These are phyloP conservation scores for Ctenopoma kingsleyae DNA, from an alignment of 2,797 vertebrate genomes.

Conservation along the genomic window DNA sequence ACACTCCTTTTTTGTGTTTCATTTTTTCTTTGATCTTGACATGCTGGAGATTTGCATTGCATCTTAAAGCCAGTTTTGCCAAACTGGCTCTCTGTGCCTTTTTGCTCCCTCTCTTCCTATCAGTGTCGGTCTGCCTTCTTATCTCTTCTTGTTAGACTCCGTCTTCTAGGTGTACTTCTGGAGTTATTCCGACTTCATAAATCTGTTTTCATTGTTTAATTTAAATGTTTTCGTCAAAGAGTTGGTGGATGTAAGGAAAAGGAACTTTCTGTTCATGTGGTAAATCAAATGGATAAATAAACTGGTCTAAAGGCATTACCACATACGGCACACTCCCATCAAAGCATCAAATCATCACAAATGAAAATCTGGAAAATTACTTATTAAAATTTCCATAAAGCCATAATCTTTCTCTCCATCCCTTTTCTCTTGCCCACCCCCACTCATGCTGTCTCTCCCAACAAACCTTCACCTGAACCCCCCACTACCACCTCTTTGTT, in stretches of 20 bases:
- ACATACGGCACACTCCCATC: too few species aligned
- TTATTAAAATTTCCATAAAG: neutral
- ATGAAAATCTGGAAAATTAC: neutral
- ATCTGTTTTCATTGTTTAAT: conserved; percentile 17
- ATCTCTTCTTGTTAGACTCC: conserved; percentile 32
- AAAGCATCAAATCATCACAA: neutral
- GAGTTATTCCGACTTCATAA: conserved; percentile 5
- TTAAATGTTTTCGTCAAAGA: neutral
- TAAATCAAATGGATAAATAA: neutral
- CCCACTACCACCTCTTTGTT: neutral
- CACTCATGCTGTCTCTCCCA: conserved; percentile 8
- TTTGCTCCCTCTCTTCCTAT: neutral
- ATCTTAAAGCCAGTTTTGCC: conserved; percentile 44
- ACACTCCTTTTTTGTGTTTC: conserved; percentile 39
- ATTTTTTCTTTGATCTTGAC: conserved; percentile 55
- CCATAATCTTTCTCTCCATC: conserved; percentile 8
- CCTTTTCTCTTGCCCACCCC: neutral
- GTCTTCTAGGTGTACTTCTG: conserved; percentile 5
- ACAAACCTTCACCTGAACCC: conserved; percentile 32
- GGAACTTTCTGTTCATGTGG: neutral
- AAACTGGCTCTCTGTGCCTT: neutral
- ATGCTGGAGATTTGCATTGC: conserved; percentile 35
- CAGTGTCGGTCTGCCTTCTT: conserved; percentile 22
- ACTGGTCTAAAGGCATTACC: too few species aligned
- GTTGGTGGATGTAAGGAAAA: neutral